phyloP scores from a whole-genome alignment of 2,888 invertebrate genomes.

The Plagodis pulveraria region DNA sequence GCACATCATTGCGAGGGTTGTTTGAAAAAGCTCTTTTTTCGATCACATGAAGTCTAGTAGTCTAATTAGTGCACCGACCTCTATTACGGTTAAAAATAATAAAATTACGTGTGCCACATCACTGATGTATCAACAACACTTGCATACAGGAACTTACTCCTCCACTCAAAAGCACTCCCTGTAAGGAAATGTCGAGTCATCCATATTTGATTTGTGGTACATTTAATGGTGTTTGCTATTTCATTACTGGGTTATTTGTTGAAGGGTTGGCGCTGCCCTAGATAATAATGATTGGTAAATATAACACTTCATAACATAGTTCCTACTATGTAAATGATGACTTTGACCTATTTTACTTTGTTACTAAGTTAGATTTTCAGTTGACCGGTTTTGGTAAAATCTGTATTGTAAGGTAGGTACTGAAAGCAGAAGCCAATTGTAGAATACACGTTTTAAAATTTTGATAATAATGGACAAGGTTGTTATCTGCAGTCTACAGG shows the following conservation, averaged over 20 bases:
- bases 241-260: constrained; percentile 25
- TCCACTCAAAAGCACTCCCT: background rate
- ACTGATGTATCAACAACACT: background rate
- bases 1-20: too few relatives aligned
- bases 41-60: too few relatives aligned
- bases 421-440: too few relatives aligned
- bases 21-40: too few relatives aligned
- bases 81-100: too few relatives aligned
- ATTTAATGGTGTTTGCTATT: constrained; percentile 31
- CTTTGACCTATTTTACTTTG: background rate
- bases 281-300: background rate
- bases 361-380: background rate
- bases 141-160: background rate
- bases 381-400: too few relatives aligned
- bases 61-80: too few relatives aligned
- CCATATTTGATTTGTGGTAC: constrained; percentile 27
- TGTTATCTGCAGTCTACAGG: too few relatives aligned
- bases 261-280: constrained; percentile 13
- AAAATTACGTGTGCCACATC: constrained; percentile 3
- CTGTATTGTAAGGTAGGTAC: too few relatives aligned
- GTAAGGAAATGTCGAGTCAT: constrained; percentile 21
- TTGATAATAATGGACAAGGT: too few relatives aligned
- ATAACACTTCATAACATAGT: background rate
- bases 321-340: background rate
- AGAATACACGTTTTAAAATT: too few relatives aligned